phyloP scores from a whole-genome alignment of 2,797 vertebrate species.

The Threskiornis aethiopicus region DNA sequence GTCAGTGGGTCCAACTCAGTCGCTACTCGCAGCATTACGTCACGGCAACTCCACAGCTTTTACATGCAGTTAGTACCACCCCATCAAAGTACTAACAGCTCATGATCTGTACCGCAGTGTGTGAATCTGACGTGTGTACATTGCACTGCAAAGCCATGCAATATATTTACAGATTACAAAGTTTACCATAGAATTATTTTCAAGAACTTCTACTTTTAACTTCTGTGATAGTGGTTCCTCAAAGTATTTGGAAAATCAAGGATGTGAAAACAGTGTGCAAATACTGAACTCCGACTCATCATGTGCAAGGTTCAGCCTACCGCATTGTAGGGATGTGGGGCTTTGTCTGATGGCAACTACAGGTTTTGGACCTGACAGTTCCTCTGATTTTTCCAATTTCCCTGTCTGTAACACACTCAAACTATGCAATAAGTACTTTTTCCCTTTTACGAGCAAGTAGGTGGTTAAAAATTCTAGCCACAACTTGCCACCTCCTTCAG shows the following conservation, averaged over 20 bases:
- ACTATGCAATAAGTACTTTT: neutral
- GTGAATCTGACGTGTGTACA: accelerated
- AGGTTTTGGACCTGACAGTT: neutral
- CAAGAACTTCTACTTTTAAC: neutral
- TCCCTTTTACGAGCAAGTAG: neutral
- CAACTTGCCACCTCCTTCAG: neutral
- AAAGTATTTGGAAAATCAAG: neutral
- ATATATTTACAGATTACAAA: accelerated
- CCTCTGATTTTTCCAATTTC: neutral
- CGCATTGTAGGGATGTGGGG: accelerated
- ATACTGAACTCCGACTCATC: neutral
- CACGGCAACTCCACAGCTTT: neutral
- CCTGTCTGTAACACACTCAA: neutral
- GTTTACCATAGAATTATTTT: neutral
- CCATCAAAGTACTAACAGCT: neutral
- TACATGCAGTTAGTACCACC: neutral
- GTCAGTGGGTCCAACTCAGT: neutral
- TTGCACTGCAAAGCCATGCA: neutral
- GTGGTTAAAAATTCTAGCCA: neutral
- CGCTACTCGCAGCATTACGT: accelerated
- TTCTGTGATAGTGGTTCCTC: neutral
- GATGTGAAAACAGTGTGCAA: neutral
- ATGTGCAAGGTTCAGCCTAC: neutral
- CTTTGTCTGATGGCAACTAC: neutral
- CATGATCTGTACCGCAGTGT: neutral